Base-by-base conservation (phyloP, 2,113 vertebrate species). In the Eupsittula cactorum region DNA sequence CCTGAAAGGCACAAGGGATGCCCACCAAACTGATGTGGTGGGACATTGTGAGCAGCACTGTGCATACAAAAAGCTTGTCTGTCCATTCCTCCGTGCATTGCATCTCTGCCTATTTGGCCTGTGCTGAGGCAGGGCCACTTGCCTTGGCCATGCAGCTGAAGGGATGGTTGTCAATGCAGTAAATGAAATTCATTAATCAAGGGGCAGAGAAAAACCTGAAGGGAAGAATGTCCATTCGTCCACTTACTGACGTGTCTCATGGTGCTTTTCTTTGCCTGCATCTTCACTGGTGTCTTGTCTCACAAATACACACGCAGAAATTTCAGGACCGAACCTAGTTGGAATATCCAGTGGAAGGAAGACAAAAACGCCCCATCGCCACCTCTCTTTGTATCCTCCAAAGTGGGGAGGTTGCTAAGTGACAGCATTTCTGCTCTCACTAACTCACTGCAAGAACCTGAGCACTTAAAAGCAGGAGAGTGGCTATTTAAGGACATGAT, bases 371-470 rank as follows among this genome's bases (percentile, higher is more conserved):
- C 16, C 47, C 76, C 44, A 5, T 89, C 10, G 6, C 29, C 47
- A 62, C 13, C 11, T 79, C 52, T 33, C 59, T 47, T 8, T 1
- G 2, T 74, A 50, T 55, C 64, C 69, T 84, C 50, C 92, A 76
- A 70, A 15, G 50, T 52, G 78, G 60, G 47, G 42, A 94, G 88
- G 92, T 92, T 95, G 92, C 94, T 86, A 67, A 95, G 96, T 84
- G 95, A 93, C 80, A 29, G 74, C 28, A 7, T 55, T 82, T 53
- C 57, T 70, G 62, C 81, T 82, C 60, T 16, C 86, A 3, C 62
- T 24, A 23, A 42, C 68, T 53, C 80, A 16, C 35, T 33, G 46
- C 0, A 1, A 90, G 53, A 90, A 76, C 82, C 82, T 35, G 65
- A 83, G 75, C 3, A 4, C 88, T 81, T 57, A 31, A 87, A 90